phyloP scores from a whole-genome alignment of 2,888 invertebrate species.

The Drosophila meridiana region DNA sequence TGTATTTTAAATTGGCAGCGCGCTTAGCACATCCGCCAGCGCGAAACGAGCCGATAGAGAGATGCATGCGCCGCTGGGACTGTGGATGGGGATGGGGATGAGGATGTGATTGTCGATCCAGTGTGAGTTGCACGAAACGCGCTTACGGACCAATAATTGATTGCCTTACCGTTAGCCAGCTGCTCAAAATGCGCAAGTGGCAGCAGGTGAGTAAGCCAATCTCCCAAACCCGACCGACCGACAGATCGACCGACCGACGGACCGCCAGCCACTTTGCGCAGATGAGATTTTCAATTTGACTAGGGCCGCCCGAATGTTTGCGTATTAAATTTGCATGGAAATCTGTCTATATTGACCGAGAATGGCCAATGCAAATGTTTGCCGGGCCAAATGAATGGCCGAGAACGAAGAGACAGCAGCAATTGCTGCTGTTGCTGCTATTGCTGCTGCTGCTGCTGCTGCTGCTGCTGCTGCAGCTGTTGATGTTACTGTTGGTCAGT shows the following conservation, averaged over 20 bases:
- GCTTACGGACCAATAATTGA: constrained; percentile 78
- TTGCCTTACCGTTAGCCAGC: constrained; percentile 79
- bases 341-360: constrained; percentile 85
- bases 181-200: constrained; percentile 72
- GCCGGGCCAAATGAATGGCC: constrained; percentile 71
- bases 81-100: constrained; percentile 17
- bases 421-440: constrained; percentile 30
- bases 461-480: constrained; percentile 27
- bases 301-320: constrained; percentile 81
- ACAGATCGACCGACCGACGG: too few relatives aligned
- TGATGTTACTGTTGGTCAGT: constrained; percentile 48
- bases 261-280: constrained; percentile 73
- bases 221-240: constrained; percentile 5
- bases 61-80: constrained; percentile 19
- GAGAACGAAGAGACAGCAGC: constrained; percentile 45
- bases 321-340: constrained; percentile 85
- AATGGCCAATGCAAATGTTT: constrained; percentile 82
- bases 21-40: constrained; percentile 78
- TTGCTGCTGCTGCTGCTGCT: constrained; percentile 27
- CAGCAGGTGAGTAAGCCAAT: constrained; percentile 43
- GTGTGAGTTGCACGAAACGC: constrained; percentile 38
- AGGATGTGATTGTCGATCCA: constrained; percentile 27
- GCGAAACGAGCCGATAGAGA: constrained; percentile 18
- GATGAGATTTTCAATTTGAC: constrained; percentile 85
- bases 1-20: constrained; percentile 79